phyloP scores from a whole-genome alignment of 2,113 vertebrate species.

The Callipepla californica region DNA sequence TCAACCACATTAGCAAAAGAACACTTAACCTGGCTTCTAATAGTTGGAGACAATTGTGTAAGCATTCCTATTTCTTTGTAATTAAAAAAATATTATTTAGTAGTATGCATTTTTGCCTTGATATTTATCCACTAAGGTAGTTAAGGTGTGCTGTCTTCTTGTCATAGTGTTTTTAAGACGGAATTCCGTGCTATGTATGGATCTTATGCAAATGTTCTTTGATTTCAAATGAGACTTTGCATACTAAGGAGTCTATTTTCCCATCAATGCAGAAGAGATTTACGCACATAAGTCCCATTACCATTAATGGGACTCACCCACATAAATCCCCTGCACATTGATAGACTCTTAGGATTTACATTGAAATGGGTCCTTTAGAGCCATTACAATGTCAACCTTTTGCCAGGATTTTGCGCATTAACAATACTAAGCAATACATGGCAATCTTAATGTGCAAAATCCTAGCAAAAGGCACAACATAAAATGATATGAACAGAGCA shows the following conservation, averaged over 20 bases:
- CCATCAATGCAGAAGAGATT: slow-evolving; percentile 67
- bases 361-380: slow-evolving; percentile 70
- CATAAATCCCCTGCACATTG: slow-evolving; percentile 66
- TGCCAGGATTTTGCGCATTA: slow-evolving; percentile 60
- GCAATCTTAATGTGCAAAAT: slow-evolving; percentile 72
- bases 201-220: slow-evolving; percentile 71
- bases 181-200: slow-evolving; percentile 26
- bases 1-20: background rate
- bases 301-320: slow-evolving; percentile 70
- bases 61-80: background rate
- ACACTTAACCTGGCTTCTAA: background rate
- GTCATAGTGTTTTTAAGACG: slow-evolving; percentile 43
- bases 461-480: slow-evolving; percentile 60
- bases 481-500: background rate
- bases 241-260: slow-evolving; percentile 67
- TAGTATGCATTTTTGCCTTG: background rate
- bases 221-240: slow-evolving; percentile 75
- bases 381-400: slow-evolving; percentile 69
- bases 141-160: slow-evolving; percentile 39
- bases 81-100: background rate
- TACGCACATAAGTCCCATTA: slow-evolving; percentile 68
- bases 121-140: slow-evolving; percentile 9
- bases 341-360: slow-evolving; percentile 72
- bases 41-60: background rate
- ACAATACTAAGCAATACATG: slow-evolving; percentile 74